Percentiles rank a stretch among this genome's conserved stretches.
phyloP scores from a whole-genome alignment of 2,888 invertebrate species.

The Andrena bicolor region DNA sequence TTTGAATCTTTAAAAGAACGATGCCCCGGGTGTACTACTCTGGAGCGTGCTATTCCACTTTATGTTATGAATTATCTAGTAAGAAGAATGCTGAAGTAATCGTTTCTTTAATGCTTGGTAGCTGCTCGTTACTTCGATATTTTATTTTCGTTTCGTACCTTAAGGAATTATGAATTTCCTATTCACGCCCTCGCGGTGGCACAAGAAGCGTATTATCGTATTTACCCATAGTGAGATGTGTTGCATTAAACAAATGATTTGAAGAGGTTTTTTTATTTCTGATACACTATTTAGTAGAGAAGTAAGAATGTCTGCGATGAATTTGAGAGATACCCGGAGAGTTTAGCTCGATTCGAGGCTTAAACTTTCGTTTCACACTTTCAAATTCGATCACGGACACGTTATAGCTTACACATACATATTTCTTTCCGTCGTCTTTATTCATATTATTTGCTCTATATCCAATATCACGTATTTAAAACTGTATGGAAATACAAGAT shows the following conservation, averaged over 20 bases:
- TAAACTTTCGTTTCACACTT: slow-evolving; percentile 5
- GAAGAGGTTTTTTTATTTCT: slow-evolving; percentile 38
- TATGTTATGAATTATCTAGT: slow-evolving; percentile 65
- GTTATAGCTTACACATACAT: slow-evolving; percentile 51
- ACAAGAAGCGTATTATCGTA: slow-evolving; percentile 44
- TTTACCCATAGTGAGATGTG: slow-evolving; percentile 54
- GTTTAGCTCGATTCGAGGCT: slow-evolving; percentile 1
- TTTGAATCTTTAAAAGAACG: slow-evolving; percentile 8
- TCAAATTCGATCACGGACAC: slow-evolving; percentile 52
- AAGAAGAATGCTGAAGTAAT: slow-evolving; percentile 66
- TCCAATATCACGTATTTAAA: slow-evolving; percentile 54
- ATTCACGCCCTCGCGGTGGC: slow-evolving; percentile 44
- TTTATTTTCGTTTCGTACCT: slow-evolving; percentile 41
- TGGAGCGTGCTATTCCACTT: slow-evolving; percentile 56
- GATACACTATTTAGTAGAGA: slow-evolving; percentile 51
- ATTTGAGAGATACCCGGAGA: slow-evolving; percentile 29
- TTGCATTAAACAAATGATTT: slow-evolving; percentile 52
- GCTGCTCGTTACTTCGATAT: slow-evolving; percentile 76
- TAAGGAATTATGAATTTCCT: slow-evolving; percentile 48
- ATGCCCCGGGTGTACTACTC: slow-evolving; percentile 51
- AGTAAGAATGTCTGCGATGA: slow-evolving; percentile 40
- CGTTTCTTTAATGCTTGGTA: slow-evolving; percentile 79
- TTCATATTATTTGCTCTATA: slow-evolving; percentile 58
- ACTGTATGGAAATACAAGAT: slow-evolving; percentile 56
- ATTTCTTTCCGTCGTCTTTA: slow-evolving; percentile 50